phyloP scores from a whole-genome alignment of 2,888 invertebrate genomes.

The Aethes cnicana region DNA sequence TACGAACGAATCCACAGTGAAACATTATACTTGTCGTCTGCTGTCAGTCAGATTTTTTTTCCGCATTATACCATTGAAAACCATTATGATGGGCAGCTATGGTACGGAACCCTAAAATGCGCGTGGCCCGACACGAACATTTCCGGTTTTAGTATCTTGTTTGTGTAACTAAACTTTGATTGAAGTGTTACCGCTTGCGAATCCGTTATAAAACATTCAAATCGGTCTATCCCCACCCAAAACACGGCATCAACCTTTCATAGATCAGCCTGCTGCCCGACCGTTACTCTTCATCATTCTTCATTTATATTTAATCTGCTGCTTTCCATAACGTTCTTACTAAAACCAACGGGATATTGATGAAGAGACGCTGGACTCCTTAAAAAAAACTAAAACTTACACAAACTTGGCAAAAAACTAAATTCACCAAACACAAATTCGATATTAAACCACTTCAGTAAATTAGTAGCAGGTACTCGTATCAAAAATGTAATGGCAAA shows the following conservation, averaged over 20 bases:
- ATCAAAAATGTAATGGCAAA: slow-evolving; percentile 13
- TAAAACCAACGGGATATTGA: slow-evolving; percentile 13
- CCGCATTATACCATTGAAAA: too few species aligned
- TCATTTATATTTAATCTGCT: slow-evolving; percentile 30
- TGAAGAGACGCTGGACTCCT: not conserved
- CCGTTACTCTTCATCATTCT: slow-evolving; percentile 29
- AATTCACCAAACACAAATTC: too few species aligned
- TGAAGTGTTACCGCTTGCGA: too few species aligned
- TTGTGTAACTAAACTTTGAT: too few species aligned
- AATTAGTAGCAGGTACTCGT: slow-evolving; percentile 8
- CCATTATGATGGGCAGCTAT: too few species aligned
- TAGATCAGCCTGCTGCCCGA: slow-evolving; percentile 17
- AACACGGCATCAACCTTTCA: slow-evolving; percentile 28
- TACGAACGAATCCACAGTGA: too few species aligned
- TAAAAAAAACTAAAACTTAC: too few species aligned
- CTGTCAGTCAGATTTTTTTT: too few species aligned
- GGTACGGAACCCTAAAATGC: too few species aligned
- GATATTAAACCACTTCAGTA: slow-evolving; percentile 9
- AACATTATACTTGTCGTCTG: too few species aligned
- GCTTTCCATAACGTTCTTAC: slow-evolving; percentile 20
- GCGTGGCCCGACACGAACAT: too few species aligned
- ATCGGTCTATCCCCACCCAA: slow-evolving; percentile 16
- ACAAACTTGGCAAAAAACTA: not conserved
- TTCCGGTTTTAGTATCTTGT: too few species aligned
- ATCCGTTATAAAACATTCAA: slow-evolving; percentile 15